Conservation (phyloP, 2,888 invertebrate species). For the Athalia cordata region DNA sequence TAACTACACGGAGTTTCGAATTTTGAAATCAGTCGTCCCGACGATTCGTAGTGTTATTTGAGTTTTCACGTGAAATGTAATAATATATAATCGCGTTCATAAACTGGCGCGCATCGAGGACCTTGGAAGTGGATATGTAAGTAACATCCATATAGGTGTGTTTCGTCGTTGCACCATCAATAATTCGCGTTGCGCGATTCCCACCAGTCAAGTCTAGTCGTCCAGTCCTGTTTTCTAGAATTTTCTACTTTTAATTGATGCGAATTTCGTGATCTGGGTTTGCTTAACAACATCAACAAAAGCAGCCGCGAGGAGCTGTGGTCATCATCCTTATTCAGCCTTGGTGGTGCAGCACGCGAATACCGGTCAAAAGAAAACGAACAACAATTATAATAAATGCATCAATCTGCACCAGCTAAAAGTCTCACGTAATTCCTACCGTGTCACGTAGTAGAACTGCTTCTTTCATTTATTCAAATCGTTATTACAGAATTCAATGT, state of each 20-base stretch:
- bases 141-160: not conserved
- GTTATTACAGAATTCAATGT: not conserved
- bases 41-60: too few species aligned
- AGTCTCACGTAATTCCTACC: too few species aligned
- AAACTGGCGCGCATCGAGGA: not conserved
- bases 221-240: slow-evolving; percentile 28
- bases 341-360: not conserved
- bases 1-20: too few species aligned
- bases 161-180: not conserved
- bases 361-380: not conserved
- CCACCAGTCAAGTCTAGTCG: not conserved
- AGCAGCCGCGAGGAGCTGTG: not conserved
- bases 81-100: not conserved
- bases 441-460: too few species aligned
- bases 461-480: not conserved
- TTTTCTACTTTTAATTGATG: slow-evolving; percentile 45
- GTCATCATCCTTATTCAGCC: slow-evolving; percentile 13
- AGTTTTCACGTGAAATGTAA: too few species aligned
- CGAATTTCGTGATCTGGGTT: slow-evolving; percentile 41
- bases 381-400: too few species aligned
- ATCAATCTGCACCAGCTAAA: too few species aligned
- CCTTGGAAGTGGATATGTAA: not conserved
- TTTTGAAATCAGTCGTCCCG: too few species aligned
- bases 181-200: slow-evolving; percentile 22
- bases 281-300: slow-evolving; percentile 21